phyloP scores from a whole-genome alignment of 37 sponge, comb jelly and placozoan species.

The Theonella swinhoei region DNA sequence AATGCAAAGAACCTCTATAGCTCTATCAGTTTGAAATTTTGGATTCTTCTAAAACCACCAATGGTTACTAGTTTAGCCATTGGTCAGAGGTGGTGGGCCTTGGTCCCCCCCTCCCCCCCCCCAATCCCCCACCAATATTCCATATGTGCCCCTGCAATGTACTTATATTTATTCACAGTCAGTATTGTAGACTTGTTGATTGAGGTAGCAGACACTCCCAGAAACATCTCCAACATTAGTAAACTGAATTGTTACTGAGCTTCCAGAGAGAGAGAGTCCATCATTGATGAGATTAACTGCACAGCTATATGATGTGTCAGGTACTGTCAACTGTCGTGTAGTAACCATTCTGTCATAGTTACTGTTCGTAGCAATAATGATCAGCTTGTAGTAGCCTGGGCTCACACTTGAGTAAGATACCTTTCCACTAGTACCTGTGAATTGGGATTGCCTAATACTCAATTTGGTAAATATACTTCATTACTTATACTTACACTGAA shows the following conservation, averaged over 20 bases:
- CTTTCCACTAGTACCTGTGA: neutral
- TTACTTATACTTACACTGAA: neutral
- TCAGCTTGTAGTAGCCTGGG: neutral
- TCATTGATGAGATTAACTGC: neutral
- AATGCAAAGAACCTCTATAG: too few species aligned
- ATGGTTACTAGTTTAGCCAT: neutral
- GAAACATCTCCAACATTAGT: neutral
- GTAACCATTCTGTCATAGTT: neutral
- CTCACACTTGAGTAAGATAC: neutral
- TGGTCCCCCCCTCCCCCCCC: too few species aligned
- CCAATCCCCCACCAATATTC: too few species aligned
- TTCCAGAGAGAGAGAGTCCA: neutral
- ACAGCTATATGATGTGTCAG: neutral
- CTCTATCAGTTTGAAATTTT: neutral
- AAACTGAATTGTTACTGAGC: neutral
- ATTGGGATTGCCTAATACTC: neutral
- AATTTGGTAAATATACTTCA: neutral
- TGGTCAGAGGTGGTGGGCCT: neutral
- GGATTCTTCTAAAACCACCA: neutral
- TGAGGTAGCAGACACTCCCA: neutral
- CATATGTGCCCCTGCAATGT: too few species aligned
- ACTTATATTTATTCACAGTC: neutral
- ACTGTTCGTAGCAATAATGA: neutral
- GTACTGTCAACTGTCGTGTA: neutral
- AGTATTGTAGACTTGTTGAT: neutral